phyloP scores from a whole-genome alignment of 2,797 vertebrate species.

The Rhinophrynus dorsalis region DNA sequence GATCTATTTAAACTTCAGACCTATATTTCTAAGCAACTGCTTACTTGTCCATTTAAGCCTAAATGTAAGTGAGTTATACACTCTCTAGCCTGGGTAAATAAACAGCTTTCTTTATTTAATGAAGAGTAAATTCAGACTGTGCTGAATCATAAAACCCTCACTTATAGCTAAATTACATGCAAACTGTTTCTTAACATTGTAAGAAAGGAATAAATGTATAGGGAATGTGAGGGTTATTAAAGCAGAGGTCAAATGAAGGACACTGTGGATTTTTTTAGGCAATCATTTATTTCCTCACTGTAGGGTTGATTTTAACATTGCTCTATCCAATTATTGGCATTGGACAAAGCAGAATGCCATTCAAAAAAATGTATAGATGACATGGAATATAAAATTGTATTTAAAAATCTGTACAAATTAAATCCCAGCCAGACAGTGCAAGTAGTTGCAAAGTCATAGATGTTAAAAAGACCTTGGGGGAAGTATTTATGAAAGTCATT shows the following conservation, averaged over 20 bases:
- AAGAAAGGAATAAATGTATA: not conserved
- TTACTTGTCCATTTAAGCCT: slow-evolving; percentile 14
- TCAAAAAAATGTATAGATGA: not conserved
- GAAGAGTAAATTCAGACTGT: slow-evolving; percentile 14
- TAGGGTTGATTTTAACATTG: not conserved
- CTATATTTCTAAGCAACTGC: slow-evolving; percentile 24
- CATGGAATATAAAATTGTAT: not conserved
- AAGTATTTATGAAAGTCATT: not conserved
- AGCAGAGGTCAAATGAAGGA: not conserved
- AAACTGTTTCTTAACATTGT: not conserved
- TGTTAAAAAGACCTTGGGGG: not conserved
- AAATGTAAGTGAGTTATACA: slow-evolving; percentile 16
- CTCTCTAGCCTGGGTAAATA: slow-evolving; percentile 13
- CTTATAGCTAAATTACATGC: not conserved
- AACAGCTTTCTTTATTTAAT: slow-evolving; percentile 24
- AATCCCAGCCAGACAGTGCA: not conserved
- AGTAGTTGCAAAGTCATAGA: not conserved
- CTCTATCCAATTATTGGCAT: not conserved
- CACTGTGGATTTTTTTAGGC: not conserved
- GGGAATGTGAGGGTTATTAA: not conserved
- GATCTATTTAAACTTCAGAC: slow-evolving; percentile 39
- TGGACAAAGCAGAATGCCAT: not conserved
- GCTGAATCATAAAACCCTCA: slow-evolving; percentile 8
- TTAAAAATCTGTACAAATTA: not conserved
- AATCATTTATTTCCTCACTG: not conserved